Evolutionary conservation across 2,797 vertebrate species (phyloP).

Genomic region (Cossypha dichroa): DNA sequence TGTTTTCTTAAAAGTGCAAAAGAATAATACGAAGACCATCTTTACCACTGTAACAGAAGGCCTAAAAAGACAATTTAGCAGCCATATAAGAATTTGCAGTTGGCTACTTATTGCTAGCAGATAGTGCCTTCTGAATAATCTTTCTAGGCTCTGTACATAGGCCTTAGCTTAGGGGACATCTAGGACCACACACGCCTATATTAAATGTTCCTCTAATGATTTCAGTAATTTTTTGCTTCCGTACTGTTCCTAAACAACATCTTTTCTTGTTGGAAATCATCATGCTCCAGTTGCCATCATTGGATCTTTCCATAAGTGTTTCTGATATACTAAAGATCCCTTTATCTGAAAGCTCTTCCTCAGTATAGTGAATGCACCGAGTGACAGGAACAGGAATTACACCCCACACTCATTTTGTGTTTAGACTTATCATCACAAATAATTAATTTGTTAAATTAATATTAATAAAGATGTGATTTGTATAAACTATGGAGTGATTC

Average conservation of each 20-base stretch:
- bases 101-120: background rate
- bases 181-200: background rate
- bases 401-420: background rate
- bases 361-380: background rate
- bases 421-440: background rate
- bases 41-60: background rate
- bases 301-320: background rate
- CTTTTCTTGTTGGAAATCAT: background rate
- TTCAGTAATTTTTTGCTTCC: background rate
- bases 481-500: background rate
- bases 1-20: background rate
- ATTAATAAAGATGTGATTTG: background rate
- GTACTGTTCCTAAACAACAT: background rate
- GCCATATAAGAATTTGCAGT: background rate
- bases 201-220: background rate
- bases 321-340: background rate
- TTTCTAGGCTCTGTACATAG: background rate
- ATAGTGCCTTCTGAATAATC: background rate
- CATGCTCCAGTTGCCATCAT: background rate
- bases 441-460: background rate
- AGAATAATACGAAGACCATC: background rate
- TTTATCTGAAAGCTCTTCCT: background rate
- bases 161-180: background rate
- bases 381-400: background rate
- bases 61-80: background rate